These are phyloP conservation scores for Drosophila melanosoma DNA, from an alignment of 2,888 invertebrate species.

Conservation along the genomic window DNA sequence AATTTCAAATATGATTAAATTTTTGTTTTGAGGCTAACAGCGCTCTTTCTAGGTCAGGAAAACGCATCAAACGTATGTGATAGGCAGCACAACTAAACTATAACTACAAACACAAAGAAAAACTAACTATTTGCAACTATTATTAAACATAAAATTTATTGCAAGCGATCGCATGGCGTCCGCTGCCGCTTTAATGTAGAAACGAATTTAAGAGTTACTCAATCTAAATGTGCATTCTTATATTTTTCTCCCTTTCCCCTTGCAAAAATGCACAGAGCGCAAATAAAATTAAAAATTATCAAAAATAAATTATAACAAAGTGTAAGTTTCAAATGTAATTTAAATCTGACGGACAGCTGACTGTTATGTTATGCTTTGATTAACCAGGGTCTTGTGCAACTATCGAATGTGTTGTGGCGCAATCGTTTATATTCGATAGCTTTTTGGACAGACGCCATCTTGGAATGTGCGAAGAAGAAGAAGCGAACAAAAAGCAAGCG, in stretches of 20 bases:
- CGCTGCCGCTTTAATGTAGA: constrained; percentile 66
- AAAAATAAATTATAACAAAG: constrained; percentile 10
- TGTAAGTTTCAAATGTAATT: constrained; percentile 16
- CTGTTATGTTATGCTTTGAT: constrained; percentile 39
- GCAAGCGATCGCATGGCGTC: constrained; percentile 51
- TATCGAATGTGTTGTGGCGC: constrained; percentile 46
- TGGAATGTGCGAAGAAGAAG: constrained; percentile 63
- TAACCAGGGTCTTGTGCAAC: constrained; percentile 23
- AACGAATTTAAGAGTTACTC: constrained; percentile 68
- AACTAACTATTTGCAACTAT: constrained; percentile 30
- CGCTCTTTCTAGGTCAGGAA: constrained; percentile 20
- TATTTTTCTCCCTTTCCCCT: constrained; percentile 31
- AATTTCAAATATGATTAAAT: constrained; percentile 61
- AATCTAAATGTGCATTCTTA: constrained; percentile 44
- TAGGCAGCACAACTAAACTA: constrained; percentile 64
- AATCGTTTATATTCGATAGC: constrained; percentile 54
- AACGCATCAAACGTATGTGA: constrained; percentile 62
- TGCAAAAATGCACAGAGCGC: constrained; percentile 30
- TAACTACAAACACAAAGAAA: constrained; percentile 8
- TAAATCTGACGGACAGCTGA: constrained; percentile 8
- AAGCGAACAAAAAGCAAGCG: constrained; percentile 79
- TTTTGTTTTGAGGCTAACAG: constrained; percentile 10
- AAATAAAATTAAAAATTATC: constrained; percentile 29
- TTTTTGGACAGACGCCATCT: constrained; percentile 57
- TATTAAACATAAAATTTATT: constrained; percentile 37